Conservation (phyloP, 1,140 invertebrate species). For the Drosophila mauritiana region DNA sequence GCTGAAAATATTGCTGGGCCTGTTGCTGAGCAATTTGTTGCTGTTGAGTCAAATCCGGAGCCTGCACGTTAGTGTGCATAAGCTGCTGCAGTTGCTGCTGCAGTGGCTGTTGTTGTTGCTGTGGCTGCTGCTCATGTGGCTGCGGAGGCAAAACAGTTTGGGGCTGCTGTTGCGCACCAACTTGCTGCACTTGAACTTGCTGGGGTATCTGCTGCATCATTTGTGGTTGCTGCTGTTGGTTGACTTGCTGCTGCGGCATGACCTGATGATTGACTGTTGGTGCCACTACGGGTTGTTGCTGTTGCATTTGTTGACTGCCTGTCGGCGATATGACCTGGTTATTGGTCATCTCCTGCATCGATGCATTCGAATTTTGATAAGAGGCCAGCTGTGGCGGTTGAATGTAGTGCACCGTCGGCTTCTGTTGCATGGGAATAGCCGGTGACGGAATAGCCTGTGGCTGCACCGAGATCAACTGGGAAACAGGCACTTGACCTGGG, state of each 20-base stretch:
- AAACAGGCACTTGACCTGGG: slow-evolving; percentile 19
- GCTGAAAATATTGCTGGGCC: slow-evolving; percentile 49
- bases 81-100: slow-evolving; percentile 79
- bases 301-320: slow-evolving; percentile 61
- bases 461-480: slow-evolving; percentile 60
- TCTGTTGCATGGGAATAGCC: slow-evolving; percentile 64
- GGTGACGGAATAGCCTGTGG: slow-evolving; percentile 64
- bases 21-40: slow-evolving; percentile 63
- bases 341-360: slow-evolving; percentile 61
- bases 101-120: slow-evolving; percentile 81
- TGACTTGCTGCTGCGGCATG: slow-evolving; percentile 33
- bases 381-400: slow-evolving; percentile 73
- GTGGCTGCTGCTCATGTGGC: slow-evolving; percentile 82
- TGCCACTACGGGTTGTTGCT: slow-evolving; percentile 46
- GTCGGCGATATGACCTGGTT: slow-evolving; percentile 70
- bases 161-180: slow-evolving; percentile 27
- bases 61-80: slow-evolving; percentile 63
- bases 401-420: slow-evolving; percentile 72
- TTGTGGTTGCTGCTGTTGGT: slow-evolving; percentile 51
- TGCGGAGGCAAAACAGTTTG: slow-evolving; percentile 48
- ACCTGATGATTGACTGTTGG: slow-evolving; percentile 32
- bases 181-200: slow-evolving; percentile 52
- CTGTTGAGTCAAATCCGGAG: slow-evolving; percentile 54
- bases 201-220: slow-evolving; percentile 38
- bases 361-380: slow-evolving; percentile 58